Base-by-base conservation (phyloP, 2,888 invertebrate genomes). In the Leptopilina myrica region DNA sequence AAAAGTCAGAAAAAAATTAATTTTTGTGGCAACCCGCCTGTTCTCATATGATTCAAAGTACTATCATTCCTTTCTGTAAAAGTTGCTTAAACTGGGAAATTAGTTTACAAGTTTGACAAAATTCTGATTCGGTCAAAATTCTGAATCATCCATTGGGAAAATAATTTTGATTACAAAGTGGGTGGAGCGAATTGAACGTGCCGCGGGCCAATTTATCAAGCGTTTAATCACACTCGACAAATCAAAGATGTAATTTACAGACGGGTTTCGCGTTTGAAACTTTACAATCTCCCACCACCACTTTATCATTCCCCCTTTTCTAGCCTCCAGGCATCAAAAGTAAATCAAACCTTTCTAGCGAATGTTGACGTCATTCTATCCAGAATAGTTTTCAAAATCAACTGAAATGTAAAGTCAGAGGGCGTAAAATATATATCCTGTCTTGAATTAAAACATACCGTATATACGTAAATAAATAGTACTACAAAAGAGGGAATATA, bases 151-250 rank as follows among this genome's bases (percentile, higher is more conserved):
- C 62, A 64, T 62, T 14, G 69, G 65, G 73, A 59, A 64, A 73
- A 79, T 79, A 66, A 79, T 79, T 79, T 66, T 62, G 69, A 79
- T 77, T 69, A 69, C 69, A 77, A 73, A 83, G 80, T 81, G 79
- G 84, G 76, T 79, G 81, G 79, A 84, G 80, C 78, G 82, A 82
- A 84, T 85, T 82, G 80, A 80, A 69, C 79, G 75, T 78, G 80
- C 84, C 79, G 73, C 79, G 76, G 79, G 80, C 80, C 82, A 82
- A 85, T 84, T 85, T 81, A 76, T 78, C 80, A 49, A 79, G 64
- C 84, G 76, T 86, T 86, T 86, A 84, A 85, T 86, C 84, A 85
- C 84, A 84, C 83, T 81, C 81, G 80, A 82, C 81, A 79, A 85
- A 85, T 85, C 85, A 85, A 83, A 85, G 84, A 80, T 84, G 80